Evolutionary conservation across 2,888 invertebrate species (phyloP), one percentile per base, ranked within the genome.

Genomic region (Parthenolecanium corni): DNA sequence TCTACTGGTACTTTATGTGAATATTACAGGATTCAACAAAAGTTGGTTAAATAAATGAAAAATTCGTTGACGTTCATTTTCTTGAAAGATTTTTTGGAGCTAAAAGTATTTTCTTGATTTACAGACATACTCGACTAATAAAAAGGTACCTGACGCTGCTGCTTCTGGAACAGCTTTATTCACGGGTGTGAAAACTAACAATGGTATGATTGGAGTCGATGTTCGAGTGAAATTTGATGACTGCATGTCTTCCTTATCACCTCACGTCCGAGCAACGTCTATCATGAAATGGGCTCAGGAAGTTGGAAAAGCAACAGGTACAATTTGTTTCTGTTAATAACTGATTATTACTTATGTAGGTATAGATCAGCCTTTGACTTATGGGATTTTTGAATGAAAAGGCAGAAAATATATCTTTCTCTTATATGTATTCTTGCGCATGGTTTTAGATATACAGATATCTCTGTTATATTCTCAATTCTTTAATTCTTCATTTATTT

Each of bases 111-210:
- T n/a, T n/a, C n/a, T n/a, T n/a, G n/a, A 4, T 24, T 67, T 66
- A 9, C 68, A 70, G 70, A 70, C 70, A 6, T 70, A 70, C 66
- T 69, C 69, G 52, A 66, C 68, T 25, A 67, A 69, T 65, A 69
- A 69, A 52, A 69, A 70, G 58, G 69, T 70, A 6, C 69, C 70
- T 24, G 70, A 70, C 51, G 67, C 69, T 0, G 70, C 70, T 6
- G 69, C 69, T 11, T 67, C 70, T 31, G 69, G 70, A 5, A 70
- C 70, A 40, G 70, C 70, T 5, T 63, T 70, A 40, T 67, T 70
- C 31, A 68, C 68, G 12, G 70, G 70, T n/a, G 68, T 70, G 6
- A 70, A 70, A 61, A 68, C 69, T 18, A 70, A 70, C 52, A 68
- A 69, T 52, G 69, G 67, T 23, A 68, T 68, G 6, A 67, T 69